Evolutionary conservation across 2,797 vertebrate species (phyloP).

Genomic region (Characodon lateralis): DNA sequence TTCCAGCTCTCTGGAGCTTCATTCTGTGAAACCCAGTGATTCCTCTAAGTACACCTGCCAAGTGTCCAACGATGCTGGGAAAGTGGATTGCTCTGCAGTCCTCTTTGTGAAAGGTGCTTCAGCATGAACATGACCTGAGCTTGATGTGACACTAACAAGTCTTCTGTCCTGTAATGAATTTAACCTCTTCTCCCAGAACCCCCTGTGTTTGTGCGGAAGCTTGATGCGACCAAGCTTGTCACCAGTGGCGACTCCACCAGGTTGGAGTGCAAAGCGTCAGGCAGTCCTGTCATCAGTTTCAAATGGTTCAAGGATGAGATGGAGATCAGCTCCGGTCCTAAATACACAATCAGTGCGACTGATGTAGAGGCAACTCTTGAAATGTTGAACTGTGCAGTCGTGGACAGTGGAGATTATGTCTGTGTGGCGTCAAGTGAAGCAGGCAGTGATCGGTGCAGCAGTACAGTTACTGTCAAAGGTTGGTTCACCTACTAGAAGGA

Average conservation of each 20-base stretch:
- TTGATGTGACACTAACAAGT: slow-evolving; percentile 52
- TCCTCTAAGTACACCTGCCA: slow-evolving; percentile 92
- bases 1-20: slow-evolving; percentile 90
- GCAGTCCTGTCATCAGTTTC: slow-evolving; percentile 90
- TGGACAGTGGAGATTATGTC: slow-evolving; percentile 92
- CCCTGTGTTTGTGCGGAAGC: slow-evolving; percentile 89
- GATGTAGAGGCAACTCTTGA: slow-evolving; percentile 84
- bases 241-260: slow-evolving; percentile 83
- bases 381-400: slow-evolving; percentile 76
- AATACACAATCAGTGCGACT: slow-evolving; percentile 80
- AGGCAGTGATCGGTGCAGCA: slow-evolving; percentile 90
- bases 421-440: slow-evolving; percentile 93
- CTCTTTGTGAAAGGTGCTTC: slow-evolving; percentile 97
- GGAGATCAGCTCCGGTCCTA: slow-evolving; percentile 85
- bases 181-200: slow-evolving; percentile 83
- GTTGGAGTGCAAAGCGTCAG: slow-evolving; percentile 89
- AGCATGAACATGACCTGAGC: slow-evolving; percentile 22
- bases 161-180: slow-evolving; percentile 42
- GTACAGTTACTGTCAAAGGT: slow-evolving; percentile 94
- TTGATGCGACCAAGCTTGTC: slow-evolving; percentile 86
- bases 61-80: slow-evolving; percentile 92
- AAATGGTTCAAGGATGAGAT: slow-evolving; percentile 93
- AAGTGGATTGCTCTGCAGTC: slow-evolving; percentile 85
- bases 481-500: slow-evolving; percentile 64
- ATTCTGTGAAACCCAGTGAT: slow-evolving; percentile 89